phyloP scores from a whole-genome alignment of 2,113 vertebrate genomes.

The Halichoeres trimaculatus region DNA sequence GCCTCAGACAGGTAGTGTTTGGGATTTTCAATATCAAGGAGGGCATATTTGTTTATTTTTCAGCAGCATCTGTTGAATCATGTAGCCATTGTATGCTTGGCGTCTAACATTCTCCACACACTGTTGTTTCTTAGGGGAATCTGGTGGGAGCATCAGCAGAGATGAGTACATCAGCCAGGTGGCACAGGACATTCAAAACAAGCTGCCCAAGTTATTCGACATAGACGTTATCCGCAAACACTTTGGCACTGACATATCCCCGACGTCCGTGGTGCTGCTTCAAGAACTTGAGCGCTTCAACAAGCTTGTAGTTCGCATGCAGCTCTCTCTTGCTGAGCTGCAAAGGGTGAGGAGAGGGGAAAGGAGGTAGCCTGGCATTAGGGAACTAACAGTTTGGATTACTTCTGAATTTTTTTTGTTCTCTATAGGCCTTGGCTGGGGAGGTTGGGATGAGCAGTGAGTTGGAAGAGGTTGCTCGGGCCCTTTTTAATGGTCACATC shows the following conservation, averaged over 20 bases:
- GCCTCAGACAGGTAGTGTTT: constrained; percentile 89
- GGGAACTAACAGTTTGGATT: not conserved
- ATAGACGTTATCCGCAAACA: constrained; percentile 87
- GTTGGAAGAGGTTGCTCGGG: constrained; percentile 90
- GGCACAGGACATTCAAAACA: constrained; percentile 91
- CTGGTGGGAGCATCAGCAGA: constrained; percentile 84
- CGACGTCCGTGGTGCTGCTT: constrained; percentile 91
- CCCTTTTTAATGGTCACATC: constrained; percentile 92
- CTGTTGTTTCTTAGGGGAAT: constrained; percentile 83
- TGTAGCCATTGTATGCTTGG: too few species aligned
- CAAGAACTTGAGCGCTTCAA: constrained; percentile 96
- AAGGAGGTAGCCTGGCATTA: not conserved
- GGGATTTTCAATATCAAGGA: not conserved
- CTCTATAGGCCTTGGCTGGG: constrained; percentile 91
- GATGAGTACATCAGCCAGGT: constrained; percentile 92
- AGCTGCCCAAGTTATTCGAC: constrained; percentile 88
- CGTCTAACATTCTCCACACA: not conserved
- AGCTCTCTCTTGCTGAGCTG: constrained; percentile 87
- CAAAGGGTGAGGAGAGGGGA: constrained; percentile 83
- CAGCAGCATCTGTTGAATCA: too few species aligned
- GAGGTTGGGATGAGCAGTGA: constrained; percentile 97
- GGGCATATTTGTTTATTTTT: not conserved
- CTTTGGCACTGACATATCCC: constrained; percentile 81
- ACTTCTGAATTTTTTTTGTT: constrained; percentile 13
- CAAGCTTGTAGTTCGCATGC: constrained; percentile 87